These are phyloP conservation scores for Bolborhynchus lineola DNA, from an alignment of 2,113 vertebrate species.

Conservation along the genomic window DNA sequence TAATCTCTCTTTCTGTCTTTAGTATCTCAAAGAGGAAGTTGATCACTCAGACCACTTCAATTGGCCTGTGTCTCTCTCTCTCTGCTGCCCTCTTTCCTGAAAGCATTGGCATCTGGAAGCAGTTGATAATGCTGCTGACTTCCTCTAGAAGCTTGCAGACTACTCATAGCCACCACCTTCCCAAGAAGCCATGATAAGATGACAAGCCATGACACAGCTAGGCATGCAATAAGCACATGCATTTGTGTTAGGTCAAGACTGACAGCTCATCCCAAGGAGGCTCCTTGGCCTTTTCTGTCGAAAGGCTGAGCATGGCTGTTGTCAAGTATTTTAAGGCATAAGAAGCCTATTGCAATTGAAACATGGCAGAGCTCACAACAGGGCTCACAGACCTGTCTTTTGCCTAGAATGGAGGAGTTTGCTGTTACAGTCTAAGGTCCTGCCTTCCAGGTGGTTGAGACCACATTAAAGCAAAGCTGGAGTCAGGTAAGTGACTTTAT, in stretches of 20 bases:
- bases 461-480: not conserved
- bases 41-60: not conserved
- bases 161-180: not conserved
- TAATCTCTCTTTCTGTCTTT: not conserved
- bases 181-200: not conserved
- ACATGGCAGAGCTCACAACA: not conserved
- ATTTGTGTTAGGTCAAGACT: not conserved
- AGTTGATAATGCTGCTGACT: not conserved
- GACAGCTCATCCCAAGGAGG: rapidly evolving
- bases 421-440: not conserved
- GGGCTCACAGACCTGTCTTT: not conserved
- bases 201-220: not conserved
- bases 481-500: not conserved
- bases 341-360: not conserved
- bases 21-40: not conserved
- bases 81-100: not conserved
- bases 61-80: not conserved
- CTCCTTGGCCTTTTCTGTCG: not conserved
- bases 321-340: not conserved
- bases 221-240: rapidly evolving
- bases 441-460: not conserved
- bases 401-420: not conserved
- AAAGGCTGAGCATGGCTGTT: not conserved
- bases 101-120: not conserved
- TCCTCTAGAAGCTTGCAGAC: not conserved